Evolutionary conservation across 2,888 invertebrate genomes (phyloP), one percentile per base, ranked within the genome.

Genomic region (Pycnomerus fuliginosus): DNA sequence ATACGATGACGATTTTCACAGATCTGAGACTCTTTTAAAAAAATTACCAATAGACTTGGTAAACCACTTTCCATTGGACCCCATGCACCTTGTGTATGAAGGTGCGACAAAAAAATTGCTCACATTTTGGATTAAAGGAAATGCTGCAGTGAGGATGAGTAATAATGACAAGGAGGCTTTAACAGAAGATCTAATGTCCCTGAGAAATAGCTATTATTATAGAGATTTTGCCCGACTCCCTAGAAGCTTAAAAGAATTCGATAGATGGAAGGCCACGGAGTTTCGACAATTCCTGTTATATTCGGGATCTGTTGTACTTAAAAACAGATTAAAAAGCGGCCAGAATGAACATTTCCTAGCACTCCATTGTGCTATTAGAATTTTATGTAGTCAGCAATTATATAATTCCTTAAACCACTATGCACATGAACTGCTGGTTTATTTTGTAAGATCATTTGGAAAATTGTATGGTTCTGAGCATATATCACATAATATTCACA

Each of bases 401-500:
- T 10, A 3, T 13, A n/a, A 2, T 11, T 11, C 3, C 5, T 31
- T 17, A 5, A 28, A 23, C 16, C 16, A 15, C 1, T 38, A 20
- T 38, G 16, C 30, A 11, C 3, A 38, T 17, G 16, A 16, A n/a
- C 8, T 38, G 23, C 16, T 38, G 20, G 22, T 2, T 10, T 48
- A 37, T 16, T 57, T 57, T 36, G 43, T 54, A 11, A 8, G 36
- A 15, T 27, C 31, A 15, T 45, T 32, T 22, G 35, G 14, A 30
- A 22, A 34, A n/a, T 29, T 58, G 14, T 58, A 52, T 25, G 53
- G 56, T 8, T n/a, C 31, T 22, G 17, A 46, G 14, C 36, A 35
- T 32, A 12, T 54, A 5, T 35, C 45, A 10, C 45, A 48, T 16
- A 54, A 54, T 36, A 32, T 55, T 1, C 55, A 54, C 15, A 50